Percentiles rank a stretch among this genome's conserved stretches.
These are phyloP conservation scores for Oenanthe oenanthe DNA, from an alignment of 2,113 vertebrate species.

Conservation along the genomic window DNA sequence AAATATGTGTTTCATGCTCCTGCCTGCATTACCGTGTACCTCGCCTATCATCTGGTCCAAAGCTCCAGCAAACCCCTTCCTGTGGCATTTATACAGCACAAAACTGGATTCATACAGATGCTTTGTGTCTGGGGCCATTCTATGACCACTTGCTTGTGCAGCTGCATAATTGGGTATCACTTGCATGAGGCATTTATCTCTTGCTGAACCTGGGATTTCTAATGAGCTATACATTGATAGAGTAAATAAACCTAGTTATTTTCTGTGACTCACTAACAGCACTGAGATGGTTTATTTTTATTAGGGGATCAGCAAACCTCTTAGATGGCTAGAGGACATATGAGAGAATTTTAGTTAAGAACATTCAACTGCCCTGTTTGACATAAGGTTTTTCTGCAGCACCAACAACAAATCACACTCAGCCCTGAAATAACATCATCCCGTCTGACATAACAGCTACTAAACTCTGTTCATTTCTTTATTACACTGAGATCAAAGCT, in stretches of 20 bases:
- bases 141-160: not conserved
- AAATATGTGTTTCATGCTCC: not conserved
- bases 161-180: not conserved
- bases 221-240: not conserved
- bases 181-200: not conserved
- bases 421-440: not conserved
- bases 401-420: not conserved
- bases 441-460: not conserved
- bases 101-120: not conserved
- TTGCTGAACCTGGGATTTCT: slow-evolving; percentile 1
- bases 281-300: not conserved
- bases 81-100: not conserved
- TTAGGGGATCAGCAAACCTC: not conserved
- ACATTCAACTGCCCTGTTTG: not conserved
- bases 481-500: not conserved
- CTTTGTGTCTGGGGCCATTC: not conserved
- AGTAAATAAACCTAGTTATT: not conserved
- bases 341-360: not conserved
- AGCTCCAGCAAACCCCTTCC: not conserved
- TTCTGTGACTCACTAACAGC: not conserved
- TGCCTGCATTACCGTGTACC: not conserved
- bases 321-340: not conserved
- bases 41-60: not conserved
- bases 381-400: not conserved
- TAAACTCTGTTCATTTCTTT: not conserved